Percentiles rank a stretch among this genome's conserved stretches.
These are phyloP conservation scores for Agelas oroides DNA, from an alignment of 37 sponge, comb jelly and placozoan species.

Conservation along the genomic window DNA sequence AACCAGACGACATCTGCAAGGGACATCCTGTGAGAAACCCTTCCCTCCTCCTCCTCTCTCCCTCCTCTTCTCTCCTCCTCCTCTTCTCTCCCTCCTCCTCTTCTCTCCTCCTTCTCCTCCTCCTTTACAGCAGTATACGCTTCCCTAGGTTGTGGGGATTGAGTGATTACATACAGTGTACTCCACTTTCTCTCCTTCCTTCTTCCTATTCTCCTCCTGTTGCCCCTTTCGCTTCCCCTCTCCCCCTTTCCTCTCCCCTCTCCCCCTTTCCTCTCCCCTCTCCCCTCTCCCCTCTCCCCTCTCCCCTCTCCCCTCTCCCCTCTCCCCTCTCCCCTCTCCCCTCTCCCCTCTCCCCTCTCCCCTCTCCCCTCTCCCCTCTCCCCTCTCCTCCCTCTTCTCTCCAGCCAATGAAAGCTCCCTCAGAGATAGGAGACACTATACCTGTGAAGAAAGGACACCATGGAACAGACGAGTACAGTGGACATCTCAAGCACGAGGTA, in stretches of 20 bases:
- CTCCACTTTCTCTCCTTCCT: too few species aligned
- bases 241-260: too few species aligned
- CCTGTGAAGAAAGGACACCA: background rate
- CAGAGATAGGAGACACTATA: background rate
- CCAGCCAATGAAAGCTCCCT: background rate
- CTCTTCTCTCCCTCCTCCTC: background rate
- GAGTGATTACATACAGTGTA: too few species aligned
- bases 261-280: too few species aligned
- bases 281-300: too few species aligned
- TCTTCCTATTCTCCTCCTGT: too few species aligned
- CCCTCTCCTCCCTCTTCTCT: background rate
- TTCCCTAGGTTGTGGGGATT: too few species aligned
- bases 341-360: background rate
- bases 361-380: background rate
- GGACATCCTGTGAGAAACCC: conserved; percentile 78
- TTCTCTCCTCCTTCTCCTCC: background rate
- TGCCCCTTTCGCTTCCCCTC: too few species aligned
- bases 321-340: background rate
- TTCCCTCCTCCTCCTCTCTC: background rate
- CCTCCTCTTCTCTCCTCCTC: conserved; percentile 6
- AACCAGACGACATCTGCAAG: conserved; percentile 80
- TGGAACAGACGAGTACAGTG: conserved; percentile 51
- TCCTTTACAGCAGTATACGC: too few species aligned
- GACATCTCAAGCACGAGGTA: conserved; percentile 43
- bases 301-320: background rate